Evolutionary conservation across 2,797 vertebrate species (phyloP), one percentile per base, ranked within the genome.

Genomic region (Prunella strophiata): DNA sequence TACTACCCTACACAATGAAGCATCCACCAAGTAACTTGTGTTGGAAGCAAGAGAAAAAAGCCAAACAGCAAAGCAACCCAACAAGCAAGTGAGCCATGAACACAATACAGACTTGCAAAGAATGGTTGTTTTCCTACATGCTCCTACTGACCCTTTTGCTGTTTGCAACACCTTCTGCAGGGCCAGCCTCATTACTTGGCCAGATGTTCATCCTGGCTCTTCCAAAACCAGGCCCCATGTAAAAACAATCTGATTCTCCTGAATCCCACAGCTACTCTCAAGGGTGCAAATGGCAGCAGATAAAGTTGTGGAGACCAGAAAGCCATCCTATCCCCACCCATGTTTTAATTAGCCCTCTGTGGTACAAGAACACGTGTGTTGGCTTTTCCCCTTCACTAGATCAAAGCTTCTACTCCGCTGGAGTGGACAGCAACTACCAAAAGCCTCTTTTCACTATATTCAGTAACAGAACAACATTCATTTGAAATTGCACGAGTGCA

Each of bases 281-380:
- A 66, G 81, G 15, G 9, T 61, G 36, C 15, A 67, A 85, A 48
- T 5, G 12, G 43, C 50, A 93, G 55, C 55, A 63, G 5, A 2
- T 4, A 16, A 50, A 86, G 15, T 1, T n/a, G 14, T 4, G 19
- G 13, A 59, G 15, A 51, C 8, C 4, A 1, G 15, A 90, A 45
- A 27, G 30, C 21, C 74, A 21, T 11, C 14, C 21, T 16, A 3
- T 18, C 30, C 27, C 8, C 11, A n/a, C 7, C n/a, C 13, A 16
- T 2, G 1, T 45, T 68, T n/a, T 30, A 38, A 8, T 34, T 21
- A 65, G 20, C n/a, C 4, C 32, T 43, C 18, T 2, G 16, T 16
- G 11, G 20, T 16, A 68, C 4, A 1, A 11, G 3, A 11, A 3
- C 23, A n/a, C 0, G 0, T 3, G 3, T 13, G 12, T 2, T 58